Evolutionary conservation across 1,140 invertebrate species (phyloP), one percentile per base, ranked within the genome.

Genomic region (Delia radicum): DNA sequence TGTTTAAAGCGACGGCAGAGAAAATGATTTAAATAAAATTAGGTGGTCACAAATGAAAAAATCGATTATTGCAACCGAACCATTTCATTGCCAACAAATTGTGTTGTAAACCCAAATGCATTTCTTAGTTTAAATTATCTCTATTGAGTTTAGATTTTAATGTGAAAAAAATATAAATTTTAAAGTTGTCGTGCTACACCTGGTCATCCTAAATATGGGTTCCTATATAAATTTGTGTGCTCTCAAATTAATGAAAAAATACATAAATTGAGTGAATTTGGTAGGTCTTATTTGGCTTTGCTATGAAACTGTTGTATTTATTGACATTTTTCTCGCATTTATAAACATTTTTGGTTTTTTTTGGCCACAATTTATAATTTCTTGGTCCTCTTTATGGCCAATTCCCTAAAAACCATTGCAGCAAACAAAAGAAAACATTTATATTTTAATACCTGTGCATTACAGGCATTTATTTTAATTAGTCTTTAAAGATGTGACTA

Each of bases 281-380:
- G 26, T 74, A 62, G 76, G 65, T 33, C 29, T 69, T 73, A 48
- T 73, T 73, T 21, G 71, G 76, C 78, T 80, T 81, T 83, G 81
- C 81, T 79, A 81, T 83, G 83, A 81, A 80, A 48, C 80, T 83
- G 81, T 81, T 81, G 82, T 82, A 83, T 83, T 83, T 83, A 83
- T 83, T 83, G 82, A 80, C 79, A 80, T 80, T 83, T 83, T 83
- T 83, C 82, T 83, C 82, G 82, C 82, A 82, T 82, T 28, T 73
- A 33, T 13, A 33, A 15, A 73, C 15, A 46, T 79, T 79, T 76
- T 2, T 21, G 21, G 4, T 75, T 62, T 76, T 77, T 77, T 37
- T 33, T 55, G n/a, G n/a, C n/a, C n/a, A n/a, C n/a, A n/a, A n/a
- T n/a, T n/a, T n/a, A n/a, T 13, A 37, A 37, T 37, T 13, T 37